A percentile compares a stretch with the other conserved stretches of the same genome.
Evolutionary conservation across 2,888 invertebrate species (phyloP).

Genomic region (Microdon myrmicae): DNA sequence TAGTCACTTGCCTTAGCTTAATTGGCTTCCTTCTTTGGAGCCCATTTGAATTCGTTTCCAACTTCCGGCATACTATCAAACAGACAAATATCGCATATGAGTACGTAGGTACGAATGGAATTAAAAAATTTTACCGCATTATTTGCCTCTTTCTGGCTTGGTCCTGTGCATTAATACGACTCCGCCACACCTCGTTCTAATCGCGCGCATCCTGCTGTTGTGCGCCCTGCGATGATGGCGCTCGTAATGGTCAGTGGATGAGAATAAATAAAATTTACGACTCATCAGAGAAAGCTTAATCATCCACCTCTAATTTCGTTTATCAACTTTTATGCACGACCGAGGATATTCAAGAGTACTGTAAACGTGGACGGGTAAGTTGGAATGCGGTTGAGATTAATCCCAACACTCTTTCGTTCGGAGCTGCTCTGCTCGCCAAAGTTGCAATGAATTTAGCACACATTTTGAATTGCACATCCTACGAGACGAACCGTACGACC

Average conservation of each 20-base stretch:
- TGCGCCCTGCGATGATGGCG: background rate
- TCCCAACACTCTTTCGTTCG: conserved; percentile 5
- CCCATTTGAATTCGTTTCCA: too few species aligned
- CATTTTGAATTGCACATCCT: background rate
- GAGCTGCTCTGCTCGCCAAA: background rate
- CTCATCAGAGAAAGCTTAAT: conserved; percentile 44
- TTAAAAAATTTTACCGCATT: too few species aligned
- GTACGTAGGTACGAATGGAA: too few species aligned
- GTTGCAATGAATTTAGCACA: background rate
- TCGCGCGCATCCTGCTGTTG: conserved; percentile 8
- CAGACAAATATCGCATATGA: too few species aligned
- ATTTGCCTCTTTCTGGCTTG: too few species aligned
- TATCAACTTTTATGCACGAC: conserved; percentile 36
- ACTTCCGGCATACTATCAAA: too few species aligned
- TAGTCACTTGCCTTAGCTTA: too few species aligned
- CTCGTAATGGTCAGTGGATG: background rate
- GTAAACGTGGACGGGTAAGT: conserved; percentile 6
- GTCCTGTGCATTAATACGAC: too few species aligned
- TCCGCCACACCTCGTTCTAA: too few species aligned
- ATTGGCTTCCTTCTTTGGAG: too few species aligned
- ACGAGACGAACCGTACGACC: background rate
- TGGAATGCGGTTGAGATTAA: conserved; percentile 12
- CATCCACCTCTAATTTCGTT: conserved; percentile 47
- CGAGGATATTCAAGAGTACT: conserved; percentile 28
- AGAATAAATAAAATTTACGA: conserved; percentile 35